These are phyloP conservation scores for Sphecodes monilicornis DNA, from an alignment of 2,888 invertebrate species.

Conservation along the genomic window DNA sequence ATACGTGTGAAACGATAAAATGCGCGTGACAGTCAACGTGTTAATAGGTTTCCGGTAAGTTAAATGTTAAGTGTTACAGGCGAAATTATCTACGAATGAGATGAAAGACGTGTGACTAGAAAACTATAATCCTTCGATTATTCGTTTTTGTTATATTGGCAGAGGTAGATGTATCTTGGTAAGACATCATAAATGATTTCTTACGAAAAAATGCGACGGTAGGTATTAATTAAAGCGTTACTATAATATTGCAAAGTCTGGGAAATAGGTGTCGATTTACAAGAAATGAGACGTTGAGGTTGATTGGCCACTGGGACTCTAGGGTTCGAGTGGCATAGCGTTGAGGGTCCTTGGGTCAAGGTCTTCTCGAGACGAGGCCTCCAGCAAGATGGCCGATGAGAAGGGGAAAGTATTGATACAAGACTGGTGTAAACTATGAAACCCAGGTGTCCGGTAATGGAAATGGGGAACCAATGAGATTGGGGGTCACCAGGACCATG, in stretches of 20 bases:
- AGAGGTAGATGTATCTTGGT: too few relatives aligned
- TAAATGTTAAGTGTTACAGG: too few relatives aligned
- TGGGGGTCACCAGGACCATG: not conserved
- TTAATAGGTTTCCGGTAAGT: too few relatives aligned
- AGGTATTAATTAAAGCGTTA: not conserved
- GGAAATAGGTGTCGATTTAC: not conserved
- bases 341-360: not conserved
- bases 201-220: too few relatives aligned
- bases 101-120: too few relatives aligned
- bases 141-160: too few relatives aligned
- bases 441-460: constrained; percentile 1
- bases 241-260: not conserved
- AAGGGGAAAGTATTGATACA: not conserved
- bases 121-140: too few relatives aligned
- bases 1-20: too few relatives aligned
- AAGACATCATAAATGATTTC: not conserved
- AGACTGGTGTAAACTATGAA: constrained; percentile 4
- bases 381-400: not conserved
- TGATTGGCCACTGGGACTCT: not conserved
- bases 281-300: not conserved
- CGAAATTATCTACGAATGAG: too few relatives aligned
- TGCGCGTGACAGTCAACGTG: too few relatives aligned
- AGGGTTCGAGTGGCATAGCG: not conserved
- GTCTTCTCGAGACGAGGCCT: constrained; percentile 4
- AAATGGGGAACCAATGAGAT: not conserved